These are phyloP conservation scores for Tetrax tetrax DNA, from an alignment of 2,113 vertebrate species.

Conservation along the genomic window DNA sequence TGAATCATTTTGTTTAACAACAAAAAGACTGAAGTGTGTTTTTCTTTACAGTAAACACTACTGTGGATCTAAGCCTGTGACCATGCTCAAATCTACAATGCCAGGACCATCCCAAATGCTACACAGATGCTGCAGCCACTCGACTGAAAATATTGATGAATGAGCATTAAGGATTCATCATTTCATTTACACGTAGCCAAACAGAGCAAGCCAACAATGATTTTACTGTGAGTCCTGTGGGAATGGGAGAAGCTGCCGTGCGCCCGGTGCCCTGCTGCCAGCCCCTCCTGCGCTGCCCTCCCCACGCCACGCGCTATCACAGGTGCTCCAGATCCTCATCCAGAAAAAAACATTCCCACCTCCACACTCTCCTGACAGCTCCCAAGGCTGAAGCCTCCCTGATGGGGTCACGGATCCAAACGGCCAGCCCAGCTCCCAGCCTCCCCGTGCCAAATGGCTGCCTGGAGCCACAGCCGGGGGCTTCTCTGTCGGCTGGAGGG, in stretches of 20 bases:
- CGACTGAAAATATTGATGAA: constrained; percentile 16
- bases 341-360: constrained; percentile 32
- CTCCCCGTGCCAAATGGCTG: neutral
- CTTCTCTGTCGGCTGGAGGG: constrained; percentile 8
- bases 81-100: neutral
- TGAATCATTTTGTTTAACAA: neutral
- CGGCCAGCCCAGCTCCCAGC: neutral
- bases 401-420: neutral
- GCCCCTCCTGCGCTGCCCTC: constrained; percentile 11
- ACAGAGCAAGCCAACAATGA: neutral
- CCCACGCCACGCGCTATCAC: neutral
- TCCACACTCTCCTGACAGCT: neutral
- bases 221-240: constrained; percentile 10
- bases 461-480: neutral
- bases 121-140: constrained; percentile 14
- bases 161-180: neutral
- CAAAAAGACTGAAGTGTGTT: neutral
- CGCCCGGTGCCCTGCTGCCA: constrained; percentile 32
- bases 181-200: constrained; percentile 3
- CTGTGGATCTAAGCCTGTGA: neutral
- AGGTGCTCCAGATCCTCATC: constrained; percentile 6
- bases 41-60: neutral
- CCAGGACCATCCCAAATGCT: constrained; percentile 10
- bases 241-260: constrained; percentile 26
- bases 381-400: neutral